A percentile compares a stretch with the other conserved stretches of the same genome.
Evolutionary conservation across 2,888 invertebrate genomes (phyloP).

Genomic region (Tridacna gigas): DNA sequence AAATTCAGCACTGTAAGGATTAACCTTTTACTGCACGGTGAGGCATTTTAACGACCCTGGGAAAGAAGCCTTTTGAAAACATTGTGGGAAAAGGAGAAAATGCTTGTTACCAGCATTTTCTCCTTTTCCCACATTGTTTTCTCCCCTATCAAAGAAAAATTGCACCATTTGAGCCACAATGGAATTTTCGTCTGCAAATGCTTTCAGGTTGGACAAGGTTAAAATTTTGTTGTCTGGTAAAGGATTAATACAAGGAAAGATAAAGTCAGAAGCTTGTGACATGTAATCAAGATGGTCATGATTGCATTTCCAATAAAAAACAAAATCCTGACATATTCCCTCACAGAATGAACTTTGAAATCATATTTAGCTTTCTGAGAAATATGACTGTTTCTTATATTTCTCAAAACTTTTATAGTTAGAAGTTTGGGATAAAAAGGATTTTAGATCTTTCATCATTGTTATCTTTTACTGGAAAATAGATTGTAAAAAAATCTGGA

Average conservation of each 20-base stretch:
- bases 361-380: too few species aligned
- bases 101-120: neutral
- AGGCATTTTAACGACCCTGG: neutral
- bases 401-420: too few species aligned
- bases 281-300: conserved; percentile 6
- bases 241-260: neutral
- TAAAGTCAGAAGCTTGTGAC: conserved; percentile 8
- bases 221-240: neutral
- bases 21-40: too few species aligned
- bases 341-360: too few species aligned
- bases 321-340: too few species aligned
- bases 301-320: conserved; percentile 24
- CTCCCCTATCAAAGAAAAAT: neutral
- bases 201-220: neutral
- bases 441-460: too few species aligned
- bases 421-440: too few species aligned
- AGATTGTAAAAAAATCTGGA: too few species aligned
- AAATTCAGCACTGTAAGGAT: too few species aligned
- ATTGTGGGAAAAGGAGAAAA: neutral
- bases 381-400: too few species aligned
- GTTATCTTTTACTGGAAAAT: too few species aligned
- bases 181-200: neutral
- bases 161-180: neutral
- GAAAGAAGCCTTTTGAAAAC: neutral
- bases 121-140: neutral